Conservation (phyloP, 2,888 invertebrate species). For the Tachina grossa region DNA sequence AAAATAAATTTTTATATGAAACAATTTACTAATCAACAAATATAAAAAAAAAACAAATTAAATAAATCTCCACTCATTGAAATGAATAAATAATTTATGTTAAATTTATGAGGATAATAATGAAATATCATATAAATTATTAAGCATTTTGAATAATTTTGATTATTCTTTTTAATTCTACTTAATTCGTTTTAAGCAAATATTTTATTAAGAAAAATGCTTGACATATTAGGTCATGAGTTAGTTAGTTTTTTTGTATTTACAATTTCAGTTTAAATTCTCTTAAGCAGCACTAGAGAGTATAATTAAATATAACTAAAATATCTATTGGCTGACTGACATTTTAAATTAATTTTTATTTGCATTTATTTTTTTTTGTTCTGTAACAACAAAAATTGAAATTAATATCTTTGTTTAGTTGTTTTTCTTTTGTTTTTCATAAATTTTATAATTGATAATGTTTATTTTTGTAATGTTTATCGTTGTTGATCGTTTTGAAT, state of each 20-base stretch:
- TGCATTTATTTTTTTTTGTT: neutral
- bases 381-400: conserved; percentile 10
- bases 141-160: neutral
- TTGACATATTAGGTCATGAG: conserved; percentile 47
- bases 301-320: conserved; percentile 23
- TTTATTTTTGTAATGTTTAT: neutral
- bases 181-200: neutral
- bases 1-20: conserved; percentile 5
- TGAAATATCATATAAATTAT: conserved; percentile 11
- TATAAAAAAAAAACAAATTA: neutral
- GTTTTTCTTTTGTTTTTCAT: neutral
- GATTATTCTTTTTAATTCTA: neutral
- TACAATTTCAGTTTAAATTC: neutral
- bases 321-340: conserved; percentile 16
- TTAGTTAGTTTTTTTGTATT: neutral
- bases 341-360: conserved; percentile 20
- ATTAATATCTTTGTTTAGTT: conserved; percentile 44
- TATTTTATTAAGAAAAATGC: conserved; percentile 9
- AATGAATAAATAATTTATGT: conserved; percentile 26
- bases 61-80: neutral
- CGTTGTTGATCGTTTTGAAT: conserved; percentile 10
- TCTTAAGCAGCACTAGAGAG: neutral
- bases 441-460: conserved; percentile 3
- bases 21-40: conserved; percentile 5
- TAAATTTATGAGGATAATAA: neutral